Evolutionary conservation across 2,113 vertebrate species (phyloP).

Genomic region (Heteronetta atricapilla): DNA sequence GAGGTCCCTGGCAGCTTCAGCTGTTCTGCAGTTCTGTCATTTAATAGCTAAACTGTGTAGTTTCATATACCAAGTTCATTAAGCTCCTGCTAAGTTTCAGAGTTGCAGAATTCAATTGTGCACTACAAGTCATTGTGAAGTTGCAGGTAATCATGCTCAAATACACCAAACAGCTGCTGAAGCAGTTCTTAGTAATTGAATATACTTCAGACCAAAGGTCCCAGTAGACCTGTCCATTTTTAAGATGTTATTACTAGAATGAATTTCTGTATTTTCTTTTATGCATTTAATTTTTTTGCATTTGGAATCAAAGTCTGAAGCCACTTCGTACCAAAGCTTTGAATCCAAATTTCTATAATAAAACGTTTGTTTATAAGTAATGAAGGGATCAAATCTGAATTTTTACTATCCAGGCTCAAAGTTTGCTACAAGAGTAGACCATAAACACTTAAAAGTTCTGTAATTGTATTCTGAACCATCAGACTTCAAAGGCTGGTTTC

Average conservation of each 20-base stretch:
- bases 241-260: background rate
- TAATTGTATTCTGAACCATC: background rate
- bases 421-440: background rate
- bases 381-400: background rate
- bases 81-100: background rate
- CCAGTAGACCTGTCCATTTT: background rate
- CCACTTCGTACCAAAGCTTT: background rate
- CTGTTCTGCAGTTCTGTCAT: rapidly evolving
- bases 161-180: background rate
- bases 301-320: background rate
- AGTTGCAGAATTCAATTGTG: background rate
- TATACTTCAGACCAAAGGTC: background rate
- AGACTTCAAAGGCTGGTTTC: background rate
- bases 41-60: background rate
- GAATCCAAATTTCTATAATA: background rate
- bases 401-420: background rate
- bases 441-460: background rate
- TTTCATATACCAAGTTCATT: background rate
- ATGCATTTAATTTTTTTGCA: background rate
- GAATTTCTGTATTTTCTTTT: background rate
- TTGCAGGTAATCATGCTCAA: background rate
- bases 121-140: background rate
- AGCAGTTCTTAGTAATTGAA: background rate
- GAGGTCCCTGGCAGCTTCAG: background rate
- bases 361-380: background rate